phyloP scores from a whole-genome alignment of 2,113 vertebrate genomes.

The Ammospiza caudacuta region DNA sequence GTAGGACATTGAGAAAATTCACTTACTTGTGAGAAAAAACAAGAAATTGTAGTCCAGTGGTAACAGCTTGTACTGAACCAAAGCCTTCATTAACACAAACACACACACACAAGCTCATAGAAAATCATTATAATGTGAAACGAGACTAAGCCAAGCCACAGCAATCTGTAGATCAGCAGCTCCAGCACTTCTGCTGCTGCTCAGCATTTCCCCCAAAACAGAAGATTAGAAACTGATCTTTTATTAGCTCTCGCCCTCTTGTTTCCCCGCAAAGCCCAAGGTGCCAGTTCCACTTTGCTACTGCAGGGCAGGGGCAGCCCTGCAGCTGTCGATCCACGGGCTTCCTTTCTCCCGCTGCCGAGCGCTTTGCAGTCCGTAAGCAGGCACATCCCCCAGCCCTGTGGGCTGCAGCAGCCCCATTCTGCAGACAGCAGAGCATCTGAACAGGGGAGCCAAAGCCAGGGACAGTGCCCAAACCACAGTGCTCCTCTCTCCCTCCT shows the following conservation, averaged over 20 bases:
- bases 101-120: not conserved
- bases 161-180: slow-evolving; percentile 31
- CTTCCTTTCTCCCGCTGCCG: rapidly evolving
- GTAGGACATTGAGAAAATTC: not conserved
- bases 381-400: not conserved
- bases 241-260: slow-evolving; percentile 24
- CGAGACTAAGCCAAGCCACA: slow-evolving; percentile 35
- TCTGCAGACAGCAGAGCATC: not conserved
- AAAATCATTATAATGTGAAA: slow-evolving; percentile 54
- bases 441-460: not conserved
- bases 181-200: slow-evolving; percentile 35
- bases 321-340: not conserved
- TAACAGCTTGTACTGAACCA: slow-evolving; percentile 50
- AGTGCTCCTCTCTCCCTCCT: not conserved
- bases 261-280: not conserved
- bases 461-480: not conserved
- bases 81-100: slow-evolving; percentile 42
- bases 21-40: slow-evolving; percentile 28
- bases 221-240: slow-evolving; percentile 45
- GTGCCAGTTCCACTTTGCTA: slow-evolving; percentile 28
- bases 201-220: not conserved
- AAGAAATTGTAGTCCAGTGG: slow-evolving; percentile 9
- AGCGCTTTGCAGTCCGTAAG: not conserved
- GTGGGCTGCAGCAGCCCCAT: not conserved
- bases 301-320: not conserved